phyloP scores from a whole-genome alignment of 2,888 invertebrate genomes.

The Dolichomitus sp. region DNA sequence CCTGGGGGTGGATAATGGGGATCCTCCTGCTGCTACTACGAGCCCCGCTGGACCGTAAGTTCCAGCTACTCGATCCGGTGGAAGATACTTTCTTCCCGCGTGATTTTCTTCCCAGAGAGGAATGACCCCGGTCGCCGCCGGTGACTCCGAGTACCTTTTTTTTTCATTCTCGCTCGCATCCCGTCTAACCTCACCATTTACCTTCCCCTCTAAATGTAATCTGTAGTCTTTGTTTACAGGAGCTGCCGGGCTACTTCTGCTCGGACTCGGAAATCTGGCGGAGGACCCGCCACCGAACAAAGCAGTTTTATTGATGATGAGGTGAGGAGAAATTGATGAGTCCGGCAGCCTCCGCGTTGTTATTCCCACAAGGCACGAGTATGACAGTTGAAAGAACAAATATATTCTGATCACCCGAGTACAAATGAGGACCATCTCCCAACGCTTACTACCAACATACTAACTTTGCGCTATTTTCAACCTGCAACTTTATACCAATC shows the following conservation, averaged over 20 bases:
- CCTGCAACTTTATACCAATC: conserved; percentile 71
- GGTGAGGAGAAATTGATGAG: background rate
- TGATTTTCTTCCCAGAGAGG: conserved; percentile 33
- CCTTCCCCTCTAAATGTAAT: conserved; percentile 11
- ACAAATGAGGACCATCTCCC: conserved; percentile 35
- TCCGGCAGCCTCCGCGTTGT: conserved; percentile 2
- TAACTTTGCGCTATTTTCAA: conserved; percentile 26
- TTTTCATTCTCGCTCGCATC: background rate
- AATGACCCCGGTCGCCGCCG: conserved; percentile 1
- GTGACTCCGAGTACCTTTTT: background rate
- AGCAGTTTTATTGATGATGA: background rate
- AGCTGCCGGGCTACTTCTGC: background rate
- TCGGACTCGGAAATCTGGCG: background rate
- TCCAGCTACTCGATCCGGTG: conserved; percentile 22
- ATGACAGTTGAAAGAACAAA: conserved; percentile 40
- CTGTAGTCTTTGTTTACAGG: conserved; percentile 5
- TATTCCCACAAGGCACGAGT: conserved; percentile 30
- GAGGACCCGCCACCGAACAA: background rate
- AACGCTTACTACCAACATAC: background rate
- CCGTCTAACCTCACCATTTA: background rate
- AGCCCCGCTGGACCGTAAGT: conserved; percentile 48
- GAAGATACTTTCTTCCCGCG: conserved; percentile 55
- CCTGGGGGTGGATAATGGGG: conserved; percentile 30
- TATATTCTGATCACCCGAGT: conserved; percentile 1
- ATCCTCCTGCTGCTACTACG: conserved; percentile 16